A percentile compares a stretch with the other conserved stretches of the same genome.
These are phyloP conservation scores for Drosophila tripunctata DNA, from an alignment of 2,888 invertebrate genomes.

Conservation along the genomic window DNA sequence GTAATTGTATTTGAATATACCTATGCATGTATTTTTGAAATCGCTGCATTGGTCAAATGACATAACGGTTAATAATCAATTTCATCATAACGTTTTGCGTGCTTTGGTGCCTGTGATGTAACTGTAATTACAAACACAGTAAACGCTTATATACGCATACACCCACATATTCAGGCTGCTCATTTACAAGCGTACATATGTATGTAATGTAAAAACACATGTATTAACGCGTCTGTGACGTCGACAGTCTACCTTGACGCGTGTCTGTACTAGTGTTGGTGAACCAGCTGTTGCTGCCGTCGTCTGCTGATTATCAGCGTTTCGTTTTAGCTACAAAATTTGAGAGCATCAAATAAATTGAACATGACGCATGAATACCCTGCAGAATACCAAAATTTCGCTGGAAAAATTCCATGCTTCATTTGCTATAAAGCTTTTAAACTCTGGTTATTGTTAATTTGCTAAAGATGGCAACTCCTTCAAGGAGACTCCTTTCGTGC, in stretches of 20 bases:
- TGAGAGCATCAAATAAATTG: no score
- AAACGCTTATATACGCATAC: not conserved
- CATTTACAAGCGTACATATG: no score
- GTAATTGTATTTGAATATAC: not conserved
- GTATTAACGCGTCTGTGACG: constrained; percentile 56
- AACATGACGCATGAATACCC: no score
- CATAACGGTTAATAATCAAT: constrained; percentile 47
- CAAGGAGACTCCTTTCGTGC: no score
- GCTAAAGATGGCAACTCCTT: no score
- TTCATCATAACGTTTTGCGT: constrained; percentile 30
- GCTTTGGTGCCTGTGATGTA: constrained; percentile 42
- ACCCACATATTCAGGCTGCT: not conserved
- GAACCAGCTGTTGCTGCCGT: constrained; percentile 24
- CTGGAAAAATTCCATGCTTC: no score
- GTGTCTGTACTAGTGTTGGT: constrained; percentile 42
- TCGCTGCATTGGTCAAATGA: constrained; percentile 43
- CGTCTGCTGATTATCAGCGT: not conserved
- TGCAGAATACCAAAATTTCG: no score
- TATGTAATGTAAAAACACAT: not conserved
- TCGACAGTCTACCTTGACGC: constrained; percentile 42
- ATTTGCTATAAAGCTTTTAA: no score
- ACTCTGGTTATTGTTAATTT: no score
- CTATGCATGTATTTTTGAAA: no score
- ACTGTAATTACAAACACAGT: constrained; percentile 11
- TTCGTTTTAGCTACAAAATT: not conserved